Evolutionary conservation across 2,888 invertebrate species (phyloP).

Genomic region (Parelbella ahira): DNA sequence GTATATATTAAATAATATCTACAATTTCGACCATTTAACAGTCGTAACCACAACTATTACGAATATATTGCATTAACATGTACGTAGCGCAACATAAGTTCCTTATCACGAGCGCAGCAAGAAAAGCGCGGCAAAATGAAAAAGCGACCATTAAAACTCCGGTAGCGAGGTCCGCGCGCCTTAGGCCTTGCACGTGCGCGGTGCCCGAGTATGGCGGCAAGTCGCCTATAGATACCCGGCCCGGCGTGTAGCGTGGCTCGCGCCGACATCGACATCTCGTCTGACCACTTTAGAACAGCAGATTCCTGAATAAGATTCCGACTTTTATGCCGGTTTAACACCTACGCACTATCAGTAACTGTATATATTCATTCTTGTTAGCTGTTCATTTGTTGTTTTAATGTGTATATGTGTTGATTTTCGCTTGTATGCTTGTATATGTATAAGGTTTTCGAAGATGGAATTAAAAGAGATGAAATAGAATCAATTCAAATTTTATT

Average conservation of each 20-base stretch:
- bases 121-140: constrained; percentile 43
- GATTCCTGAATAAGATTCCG: constrained; percentile 37
- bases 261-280: constrained; percentile 48
- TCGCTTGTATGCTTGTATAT: too few species aligned
- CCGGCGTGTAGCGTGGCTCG: constrained; percentile 32
- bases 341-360: constrained; percentile 41
- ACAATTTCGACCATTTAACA: too few species aligned
- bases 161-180: constrained; percentile 61
- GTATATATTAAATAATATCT: too few species aligned
- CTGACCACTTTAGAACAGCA: constrained; percentile 56
- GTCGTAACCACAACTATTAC: too few species aligned
- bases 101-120: constrained; percentile 38
- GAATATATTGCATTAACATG: too few species aligned
- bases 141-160: constrained; percentile 63
- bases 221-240: constrained; percentile 26
- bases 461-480: constrained; percentile 53
- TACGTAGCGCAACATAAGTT: constrained; percentile 16
- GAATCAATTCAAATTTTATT: constrained; percentile 50
- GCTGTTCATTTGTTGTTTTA: not conserved
- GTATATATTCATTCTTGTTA: constrained; percentile 23
- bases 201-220: constrained; percentile 40
- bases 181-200: constrained; percentile 65
- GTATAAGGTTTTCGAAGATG: too few species aligned
- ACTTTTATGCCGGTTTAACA: constrained; percentile 42
- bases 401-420: constrained; percentile 6